Percentiles rank a stretch among this genome's conserved stretches.
Conservation (phyloP, 2,113 vertebrate species). For the Callospermophilus lateralis region DNA sequence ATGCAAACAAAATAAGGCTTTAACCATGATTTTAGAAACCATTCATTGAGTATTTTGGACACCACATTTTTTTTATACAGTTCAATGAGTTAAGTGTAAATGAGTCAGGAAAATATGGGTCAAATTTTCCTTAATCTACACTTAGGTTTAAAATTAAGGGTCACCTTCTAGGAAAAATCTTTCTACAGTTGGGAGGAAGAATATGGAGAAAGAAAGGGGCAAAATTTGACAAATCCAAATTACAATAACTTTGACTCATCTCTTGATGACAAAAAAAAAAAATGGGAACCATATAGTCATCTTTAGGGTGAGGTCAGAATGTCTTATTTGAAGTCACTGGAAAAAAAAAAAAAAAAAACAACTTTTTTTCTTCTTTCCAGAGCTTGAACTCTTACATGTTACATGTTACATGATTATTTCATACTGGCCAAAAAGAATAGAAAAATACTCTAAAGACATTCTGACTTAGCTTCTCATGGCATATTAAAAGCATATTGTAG, state of each 20-base stretch:
- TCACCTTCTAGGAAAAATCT: not conserved
- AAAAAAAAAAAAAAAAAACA: constrained; percentile 59
- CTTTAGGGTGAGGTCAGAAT: constrained; percentile 64
- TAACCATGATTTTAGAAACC: constrained; percentile 36
- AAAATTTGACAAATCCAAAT: not conserved
- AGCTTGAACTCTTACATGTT: constrained; percentile 76
- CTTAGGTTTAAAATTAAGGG: constrained; percentile 48
- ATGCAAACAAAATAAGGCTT: constrained; percentile 48
- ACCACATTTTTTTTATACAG: constrained; percentile 6
- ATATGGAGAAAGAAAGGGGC: constrained; percentile 26
- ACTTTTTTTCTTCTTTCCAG: constrained; percentile 59
- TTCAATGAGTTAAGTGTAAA: constrained; percentile 64
- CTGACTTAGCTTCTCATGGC: constrained; percentile 82
- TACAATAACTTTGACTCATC: not conserved
- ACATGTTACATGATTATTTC: constrained; percentile 77
- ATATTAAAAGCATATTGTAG: constrained; percentile 86
- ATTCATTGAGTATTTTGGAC: constrained; percentile 36
- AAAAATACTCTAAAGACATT: constrained; percentile 49
- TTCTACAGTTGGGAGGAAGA: not conserved
- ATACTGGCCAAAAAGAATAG: constrained; percentile 70
- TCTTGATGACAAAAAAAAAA: not conserved
- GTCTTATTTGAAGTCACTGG: constrained; percentile 70
- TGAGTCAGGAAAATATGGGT: constrained; percentile 56
- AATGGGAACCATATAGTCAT: not conserved
- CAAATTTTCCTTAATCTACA: constrained; percentile 66